A percentile compares a stretch with the other conserved stretches of the same genome.
Evolutionary conservation across 2,797 vertebrate genomes (phyloP).

Genomic region (Vultur gryphus): DNA sequence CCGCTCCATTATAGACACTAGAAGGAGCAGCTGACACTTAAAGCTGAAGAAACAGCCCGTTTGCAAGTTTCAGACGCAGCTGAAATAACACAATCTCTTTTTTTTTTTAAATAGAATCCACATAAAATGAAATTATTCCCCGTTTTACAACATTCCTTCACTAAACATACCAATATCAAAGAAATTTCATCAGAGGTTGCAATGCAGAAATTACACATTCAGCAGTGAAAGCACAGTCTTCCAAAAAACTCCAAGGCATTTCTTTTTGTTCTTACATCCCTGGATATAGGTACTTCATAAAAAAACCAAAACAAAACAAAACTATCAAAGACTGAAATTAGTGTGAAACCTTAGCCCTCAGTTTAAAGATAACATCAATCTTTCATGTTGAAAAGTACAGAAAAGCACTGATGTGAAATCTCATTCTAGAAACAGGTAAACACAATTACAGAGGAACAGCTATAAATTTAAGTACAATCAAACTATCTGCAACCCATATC

Average conservation of each 20-base stretch:
- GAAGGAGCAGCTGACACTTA: constrained; percentile 42
- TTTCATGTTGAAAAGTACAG: neutral
- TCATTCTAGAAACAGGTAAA: neutral
- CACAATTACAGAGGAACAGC: neutral
- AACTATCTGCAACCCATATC: neutral
- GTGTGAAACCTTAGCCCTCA: neutral
- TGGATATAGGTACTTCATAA: neutral
- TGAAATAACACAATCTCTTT: neutral
- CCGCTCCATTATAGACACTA: constrained; percentile 23
- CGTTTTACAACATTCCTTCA: constrained; percentile 5
- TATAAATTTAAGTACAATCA: neutral
- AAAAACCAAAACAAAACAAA: neutral
- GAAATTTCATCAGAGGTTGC: neutral
- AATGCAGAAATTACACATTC: neutral
- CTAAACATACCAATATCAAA: constrained; percentile 1
- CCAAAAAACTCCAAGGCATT: neutral
- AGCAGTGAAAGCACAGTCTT: neutral
- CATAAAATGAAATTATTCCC: neutral
- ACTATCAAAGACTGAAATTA: neutral
- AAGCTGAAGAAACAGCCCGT: constrained; percentile 11
- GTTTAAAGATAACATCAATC: neutral
- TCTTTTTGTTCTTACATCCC: neutral
- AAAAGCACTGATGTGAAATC: neutral
- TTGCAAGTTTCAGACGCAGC: neutral
- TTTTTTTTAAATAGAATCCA: neutral